A percentile compares a stretch with the other conserved stretches of the same genome.
Evolutionary conservation across 2,888 invertebrate species (phyloP).

Genomic region (Drosophila falleni): DNA sequence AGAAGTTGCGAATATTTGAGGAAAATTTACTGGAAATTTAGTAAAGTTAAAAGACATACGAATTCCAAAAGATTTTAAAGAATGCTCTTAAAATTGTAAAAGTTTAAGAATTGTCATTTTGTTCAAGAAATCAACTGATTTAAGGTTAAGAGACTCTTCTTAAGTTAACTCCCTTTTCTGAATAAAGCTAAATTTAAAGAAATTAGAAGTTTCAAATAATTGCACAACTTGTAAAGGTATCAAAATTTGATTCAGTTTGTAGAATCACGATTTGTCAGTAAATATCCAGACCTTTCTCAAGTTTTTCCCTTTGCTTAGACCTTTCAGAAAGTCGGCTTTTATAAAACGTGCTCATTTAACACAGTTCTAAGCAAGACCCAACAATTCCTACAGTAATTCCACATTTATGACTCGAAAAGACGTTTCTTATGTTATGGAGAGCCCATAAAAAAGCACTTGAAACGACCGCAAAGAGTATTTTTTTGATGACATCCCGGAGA

Average conservation of each 20-base stretch:
- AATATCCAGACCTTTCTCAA: not conserved
- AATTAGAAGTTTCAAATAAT: too few relatives aligned
- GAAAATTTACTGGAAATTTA: not conserved
- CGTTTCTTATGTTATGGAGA: slow-evolving; percentile 30
- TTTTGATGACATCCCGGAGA: slow-evolving; percentile 37
- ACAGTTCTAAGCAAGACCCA: not conserved
- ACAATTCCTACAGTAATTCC: slow-evolving; percentile 12
- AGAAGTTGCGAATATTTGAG: not conserved
- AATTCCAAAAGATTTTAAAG: not conserved
- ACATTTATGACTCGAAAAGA: slow-evolving; percentile 27
- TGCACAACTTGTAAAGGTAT: not conserved
- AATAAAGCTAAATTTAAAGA: not conserved
- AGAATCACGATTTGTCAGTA: not conserved
- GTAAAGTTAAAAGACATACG: not conserved
- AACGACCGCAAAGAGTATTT: slow-evolving; percentile 32
- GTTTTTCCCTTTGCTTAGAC: not conserved
- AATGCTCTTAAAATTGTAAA: not conserved
- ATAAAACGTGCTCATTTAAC: slow-evolving; percentile 5
- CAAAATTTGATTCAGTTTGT: too few relatives aligned
- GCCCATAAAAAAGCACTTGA: slow-evolving; percentile 58
- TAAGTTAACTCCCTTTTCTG: not conserved
- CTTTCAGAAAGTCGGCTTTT: not conserved
- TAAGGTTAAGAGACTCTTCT: not conserved
- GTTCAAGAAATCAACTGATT: not conserved
- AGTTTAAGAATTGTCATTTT: not conserved